These are phyloP conservation scores for Thaleichthys pacificus DNA, from an alignment of 2,797 vertebrate genomes.

Conservation along the genomic window DNA sequence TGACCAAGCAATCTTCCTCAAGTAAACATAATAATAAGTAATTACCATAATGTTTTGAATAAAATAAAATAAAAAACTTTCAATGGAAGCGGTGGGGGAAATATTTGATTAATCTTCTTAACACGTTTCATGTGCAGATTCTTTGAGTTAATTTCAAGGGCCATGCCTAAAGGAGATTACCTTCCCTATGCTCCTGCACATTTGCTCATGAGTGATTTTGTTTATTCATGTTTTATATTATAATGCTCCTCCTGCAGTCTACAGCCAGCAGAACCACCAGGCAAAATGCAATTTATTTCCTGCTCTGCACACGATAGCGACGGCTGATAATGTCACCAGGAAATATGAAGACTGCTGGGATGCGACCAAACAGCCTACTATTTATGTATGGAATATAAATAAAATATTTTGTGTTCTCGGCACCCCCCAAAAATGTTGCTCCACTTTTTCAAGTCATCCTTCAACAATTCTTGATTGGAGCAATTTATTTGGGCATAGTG, in stretches of 20 bases:
- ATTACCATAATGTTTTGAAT: constrained; percentile 76
- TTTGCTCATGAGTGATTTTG: constrained; percentile 82
- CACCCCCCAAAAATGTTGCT: constrained; percentile 19
- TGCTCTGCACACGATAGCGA: constrained; percentile 75
- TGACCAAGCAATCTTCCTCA: constrained; percentile 70
- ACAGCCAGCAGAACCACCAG: constrained; percentile 70
- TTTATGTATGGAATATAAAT: constrained; percentile 85
- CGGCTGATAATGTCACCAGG: constrained; percentile 80
- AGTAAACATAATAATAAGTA: constrained; percentile 73
- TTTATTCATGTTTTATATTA: constrained; percentile 86
- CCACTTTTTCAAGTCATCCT: neutral
- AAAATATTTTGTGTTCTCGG: constrained; percentile 60
- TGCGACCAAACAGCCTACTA: constrained; percentile 77
- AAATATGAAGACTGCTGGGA: constrained; percentile 81
- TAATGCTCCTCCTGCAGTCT: constrained; percentile 75
- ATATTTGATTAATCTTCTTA: constrained; percentile 82
- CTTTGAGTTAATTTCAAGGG: constrained; percentile 82
- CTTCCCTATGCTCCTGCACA: constrained; percentile 77
- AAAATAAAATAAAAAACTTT: constrained; percentile 50
- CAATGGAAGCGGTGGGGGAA: constrained; percentile 60
- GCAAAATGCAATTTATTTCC: constrained; percentile 84
- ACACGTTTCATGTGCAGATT: constrained; percentile 79
- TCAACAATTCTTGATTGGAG: constrained; percentile 1
- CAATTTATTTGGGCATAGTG: neutral
- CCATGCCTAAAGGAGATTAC: constrained; percentile 82